Evolutionary conservation across 2,888 invertebrate genomes (phyloP), one percentile per base, ranked within the genome.

Genomic region (Podabrus alpinus): DNA sequence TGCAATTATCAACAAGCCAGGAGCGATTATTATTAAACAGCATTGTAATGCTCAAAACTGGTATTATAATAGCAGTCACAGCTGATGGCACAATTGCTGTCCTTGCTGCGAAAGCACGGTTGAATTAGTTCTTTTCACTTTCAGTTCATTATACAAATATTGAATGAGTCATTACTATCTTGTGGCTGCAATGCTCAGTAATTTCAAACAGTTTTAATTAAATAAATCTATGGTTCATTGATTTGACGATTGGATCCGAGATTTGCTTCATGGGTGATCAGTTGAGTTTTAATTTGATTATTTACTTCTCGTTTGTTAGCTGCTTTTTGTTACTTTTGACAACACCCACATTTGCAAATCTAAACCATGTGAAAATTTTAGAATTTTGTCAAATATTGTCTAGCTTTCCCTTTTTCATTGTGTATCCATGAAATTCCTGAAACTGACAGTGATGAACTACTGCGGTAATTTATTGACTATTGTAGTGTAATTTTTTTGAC

Each of bases 391-490:
- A 45, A 45, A n/a, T 45, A 45, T 45, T 45, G n/a, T 45, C 45
- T 45, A 45, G 45, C n/a, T 45, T 45, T 45, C n/a, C n/a, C 1
- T 45, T 29, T 29, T 29, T 29, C 29, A 29, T 29, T 45, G 62
- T 16, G 11, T 24, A 64, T 64, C 64, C 29, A 64, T 70, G 62
- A 16, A 25, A 21, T 25, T 70, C 29, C 70, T 70, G 70, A 70
- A 45, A 17, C 19, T 70, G 70, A 70, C 70, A 70, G 29, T 70
- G 70, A 70, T 70, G 64, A 70, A 70, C 70, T 45, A 19, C 64
- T 70, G 16, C 16, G 45, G 70, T 70, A 70, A 70, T 70, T 70
- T 70, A 70, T 64, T 64, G 17, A 70, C 70, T 70, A 70, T 70
- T 19, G 45, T 60, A n/a, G 21, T 61, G 70, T 70, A 70, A 64